Percentiles rank a stretch among this genome's conserved stretches.
Evolutionary conservation across 1,140 invertebrate genomes (phyloP).

Genomic region (Polypedilum vanderplanki): DNA sequence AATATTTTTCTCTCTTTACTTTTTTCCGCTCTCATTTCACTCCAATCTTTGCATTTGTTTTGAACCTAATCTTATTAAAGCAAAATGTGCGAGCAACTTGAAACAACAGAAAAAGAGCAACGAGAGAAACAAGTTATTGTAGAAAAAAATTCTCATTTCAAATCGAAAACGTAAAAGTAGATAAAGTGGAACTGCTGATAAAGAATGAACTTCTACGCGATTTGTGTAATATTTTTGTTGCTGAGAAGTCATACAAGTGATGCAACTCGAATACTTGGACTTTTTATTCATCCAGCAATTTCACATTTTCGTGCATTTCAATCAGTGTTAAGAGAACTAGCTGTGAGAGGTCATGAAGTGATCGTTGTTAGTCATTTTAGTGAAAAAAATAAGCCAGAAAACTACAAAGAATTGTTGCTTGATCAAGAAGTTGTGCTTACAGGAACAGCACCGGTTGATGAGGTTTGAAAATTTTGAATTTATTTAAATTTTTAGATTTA

Average conservation of each 20-base stretch:
- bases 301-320: constrained; percentile 44
- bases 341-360: constrained; percentile 53
- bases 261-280: not conserved
- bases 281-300: constrained; percentile 28
- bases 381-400: constrained; percentile 42
- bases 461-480: not conserved
- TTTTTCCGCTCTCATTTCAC: too few relatives aligned
- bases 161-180: too few relatives aligned
- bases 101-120: too few relatives aligned
- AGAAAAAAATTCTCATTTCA: too few relatives aligned
- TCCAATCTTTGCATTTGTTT: too few relatives aligned
- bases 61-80: too few relatives aligned
- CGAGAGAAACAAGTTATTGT: too few relatives aligned
- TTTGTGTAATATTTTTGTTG: not conserved
- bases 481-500: too few relatives aligned
- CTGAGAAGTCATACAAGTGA: not conserved
- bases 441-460: not conserved
- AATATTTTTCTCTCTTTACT: too few relatives aligned
- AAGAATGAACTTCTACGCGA: not conserved
- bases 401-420: constrained; percentile 48
- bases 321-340: constrained; percentile 52
- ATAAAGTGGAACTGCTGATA: too few relatives aligned
- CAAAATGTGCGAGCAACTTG: too few relatives aligned
- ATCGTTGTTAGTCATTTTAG: constrained; percentile 58
- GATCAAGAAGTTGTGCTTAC: not conserved